A percentile compares a stretch with the other conserved stretches of the same genome.
phyloP scores from a whole-genome alignment of 2,797 vertebrate genomes.

The Alauda arvensis region DNA sequence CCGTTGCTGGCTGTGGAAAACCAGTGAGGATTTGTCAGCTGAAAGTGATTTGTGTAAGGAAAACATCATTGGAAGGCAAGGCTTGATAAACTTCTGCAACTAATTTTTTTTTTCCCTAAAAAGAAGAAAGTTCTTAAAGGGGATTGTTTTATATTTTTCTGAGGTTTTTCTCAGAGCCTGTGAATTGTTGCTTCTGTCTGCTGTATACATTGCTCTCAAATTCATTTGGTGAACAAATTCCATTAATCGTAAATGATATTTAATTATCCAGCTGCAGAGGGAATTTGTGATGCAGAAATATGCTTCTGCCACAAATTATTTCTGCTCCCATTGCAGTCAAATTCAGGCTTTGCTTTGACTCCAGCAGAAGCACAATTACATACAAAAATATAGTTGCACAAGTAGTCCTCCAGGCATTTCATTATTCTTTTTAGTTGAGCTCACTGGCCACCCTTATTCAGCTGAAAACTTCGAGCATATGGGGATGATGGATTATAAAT shows the following conservation, averaged over 20 bases:
- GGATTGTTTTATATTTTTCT: background rate
- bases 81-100: background rate
- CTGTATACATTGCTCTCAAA: background rate
- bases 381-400: background rate
- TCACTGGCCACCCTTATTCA: background rate
- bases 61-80: background rate
- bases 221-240: background rate
- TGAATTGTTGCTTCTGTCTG: background rate
- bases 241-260: background rate
- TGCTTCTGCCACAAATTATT: background rate
- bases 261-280: background rate
- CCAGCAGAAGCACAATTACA: background rate
- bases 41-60: background rate
- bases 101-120: background rate
- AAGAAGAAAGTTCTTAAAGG: background rate
- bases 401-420: background rate
- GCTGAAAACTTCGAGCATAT: background rate
- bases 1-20: conserved; percentile 17
- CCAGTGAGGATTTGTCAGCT: background rate
- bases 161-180: background rate
- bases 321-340: background rate
- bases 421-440: background rate
- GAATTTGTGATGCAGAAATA: background rate
- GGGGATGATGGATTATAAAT: background rate
- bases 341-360: conserved; percentile 4